A percentile compares a stretch with the other conserved stretches of the same genome.
Evolutionary conservation across 2,888 invertebrate genomes (phyloP).

Genomic region (Tanypteryx hageni): DNA sequence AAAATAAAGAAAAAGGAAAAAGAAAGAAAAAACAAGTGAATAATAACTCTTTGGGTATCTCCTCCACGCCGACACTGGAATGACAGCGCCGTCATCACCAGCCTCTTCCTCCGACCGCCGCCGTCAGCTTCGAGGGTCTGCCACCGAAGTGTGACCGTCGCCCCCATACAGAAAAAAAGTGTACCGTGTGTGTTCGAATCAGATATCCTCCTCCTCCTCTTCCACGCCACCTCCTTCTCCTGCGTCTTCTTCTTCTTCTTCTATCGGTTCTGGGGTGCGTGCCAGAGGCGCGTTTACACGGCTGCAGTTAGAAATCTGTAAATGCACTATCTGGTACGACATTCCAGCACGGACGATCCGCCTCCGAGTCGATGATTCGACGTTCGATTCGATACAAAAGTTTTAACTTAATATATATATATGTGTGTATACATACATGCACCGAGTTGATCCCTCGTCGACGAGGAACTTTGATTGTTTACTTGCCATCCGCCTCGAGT

Average conservation of each 20-base stretch:
- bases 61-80: background rate
- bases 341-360: conserved; percentile 77
- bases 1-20: background rate
- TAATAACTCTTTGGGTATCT: no score
- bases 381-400: no score
- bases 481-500: no score
- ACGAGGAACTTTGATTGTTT: no score
- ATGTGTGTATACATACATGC: no score
- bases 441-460: no score
- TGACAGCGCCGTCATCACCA: background rate
- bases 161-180: background rate
- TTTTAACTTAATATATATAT: no score
- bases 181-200: conserved; percentile 11
- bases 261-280: conserved; percentile 87
- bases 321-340: conserved; percentile 99
- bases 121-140: background rate
- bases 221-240: conserved; percentile 5
- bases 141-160: background rate
- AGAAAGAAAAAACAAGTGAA: background rate
- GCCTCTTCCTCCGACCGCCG: background rate
- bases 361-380: background rate
- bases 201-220: background rate
- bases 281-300: conserved; percentile 99
- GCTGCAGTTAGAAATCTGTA: conserved; percentile 85
- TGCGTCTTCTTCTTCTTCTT: conserved; percentile 31